phyloP scores from a whole-genome alignment of 2,888 invertebrate species.

The Aporophyla nigra region DNA sequence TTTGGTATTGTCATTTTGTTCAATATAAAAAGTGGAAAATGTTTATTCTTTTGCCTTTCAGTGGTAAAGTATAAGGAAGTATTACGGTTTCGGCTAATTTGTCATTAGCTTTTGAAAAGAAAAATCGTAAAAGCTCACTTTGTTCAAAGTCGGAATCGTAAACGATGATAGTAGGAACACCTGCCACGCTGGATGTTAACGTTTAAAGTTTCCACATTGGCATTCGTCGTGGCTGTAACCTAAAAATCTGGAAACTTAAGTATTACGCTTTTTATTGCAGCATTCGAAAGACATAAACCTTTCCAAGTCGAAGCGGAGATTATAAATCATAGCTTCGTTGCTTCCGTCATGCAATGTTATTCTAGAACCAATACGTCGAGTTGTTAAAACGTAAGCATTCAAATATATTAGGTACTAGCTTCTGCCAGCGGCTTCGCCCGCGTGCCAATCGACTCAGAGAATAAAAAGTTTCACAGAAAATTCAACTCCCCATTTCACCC shows the following conservation, averaged over 20 bases:
- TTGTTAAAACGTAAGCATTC: conserved; percentile 48
- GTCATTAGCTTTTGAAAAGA: conserved; percentile 58
- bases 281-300: conserved; percentile 74
- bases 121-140: conserved; percentile 71
- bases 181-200: conserved; percentile 73
- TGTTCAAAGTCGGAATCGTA: conserved; percentile 73
- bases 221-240: conserved; percentile 70
- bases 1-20: conserved; percentile 51
- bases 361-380: conserved; percentile 51
- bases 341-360: conserved; percentile 70
- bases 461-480: too few relatives aligned
- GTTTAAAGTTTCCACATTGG: conserved; percentile 70
- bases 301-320: conserved; percentile 66
- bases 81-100: conserved; percentile 48
- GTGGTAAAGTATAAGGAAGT: conserved; percentile 26
- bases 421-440: too few relatives aligned
- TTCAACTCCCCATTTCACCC: too few relatives aligned
- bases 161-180: conserved; percentile 75
- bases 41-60: conserved; percentile 17
- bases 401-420: conserved; percentile 17
- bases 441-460: too few relatives aligned
- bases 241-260: conserved; percentile 70
- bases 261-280: conserved; percentile 72
- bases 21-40: conserved; percentile 33
- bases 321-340: conserved; percentile 72